Conservation (phyloP, 1,140 invertebrate species). For the Lanistes nyassanus region DNA sequence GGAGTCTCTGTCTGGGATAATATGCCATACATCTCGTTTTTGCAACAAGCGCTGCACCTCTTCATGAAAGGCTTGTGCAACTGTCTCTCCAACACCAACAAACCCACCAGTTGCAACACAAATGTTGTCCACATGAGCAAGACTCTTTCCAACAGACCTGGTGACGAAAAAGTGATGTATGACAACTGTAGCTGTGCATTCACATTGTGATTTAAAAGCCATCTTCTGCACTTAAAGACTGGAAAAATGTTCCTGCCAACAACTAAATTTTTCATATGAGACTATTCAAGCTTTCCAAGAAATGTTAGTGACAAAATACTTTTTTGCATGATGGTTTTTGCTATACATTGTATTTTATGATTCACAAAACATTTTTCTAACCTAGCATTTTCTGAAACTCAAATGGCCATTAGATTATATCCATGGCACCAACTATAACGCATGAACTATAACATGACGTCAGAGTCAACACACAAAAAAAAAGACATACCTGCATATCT, state of each 20-base stretch:
- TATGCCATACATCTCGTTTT: slow-evolving; percentile 44
- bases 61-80: slow-evolving; percentile 49
- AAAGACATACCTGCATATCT: not conserved
- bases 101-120: slow-evolving; percentile 63
- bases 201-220: not conserved
- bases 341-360: too few species aligned
- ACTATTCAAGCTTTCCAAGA: too few species aligned
- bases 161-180: too few species aligned
- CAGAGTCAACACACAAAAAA: not conserved
- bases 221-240: not conserved
- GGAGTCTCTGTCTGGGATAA: slow-evolving; percentile 46
- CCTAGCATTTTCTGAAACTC: too few species aligned
- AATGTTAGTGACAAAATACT: too few species aligned
- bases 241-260: not conserved
- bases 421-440: too few species aligned
- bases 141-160: slow-evolving; percentile 59
- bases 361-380: too few species aligned
- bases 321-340: too few species aligned
- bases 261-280: not conserved
- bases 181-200: too few species aligned
- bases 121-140: slow-evolving; percentile 58
- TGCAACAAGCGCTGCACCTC: slow-evolving; percentile 26
- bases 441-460: too few species aligned
- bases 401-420: too few species aligned
- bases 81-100: slow-evolving; percentile 58